Evolutionary conservation across 2,888 invertebrate species (phyloP), one percentile per base, ranked within the genome.

Genomic region (Trisateles emortualis): DNA sequence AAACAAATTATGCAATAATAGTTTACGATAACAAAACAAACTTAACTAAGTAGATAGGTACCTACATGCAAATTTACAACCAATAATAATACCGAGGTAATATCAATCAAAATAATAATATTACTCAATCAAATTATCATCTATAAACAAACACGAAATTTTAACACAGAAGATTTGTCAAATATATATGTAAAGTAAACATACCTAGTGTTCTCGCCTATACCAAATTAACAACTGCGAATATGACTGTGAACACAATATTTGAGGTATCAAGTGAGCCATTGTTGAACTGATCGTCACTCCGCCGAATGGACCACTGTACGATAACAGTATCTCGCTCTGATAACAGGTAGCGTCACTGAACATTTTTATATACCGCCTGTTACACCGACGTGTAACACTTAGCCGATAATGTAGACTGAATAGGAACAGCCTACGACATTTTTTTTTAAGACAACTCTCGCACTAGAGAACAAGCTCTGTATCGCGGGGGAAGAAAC

Each of bases 261-360:
- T 19, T 5, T 3, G 5, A 2, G 8, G 5, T 26, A 26, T 26
- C 26, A 17, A 36, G 10, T 10, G 17, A 9, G 5, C 3, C 19
- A 19, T 11, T 29, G 19, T 17, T 46, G 0, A 11, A n/a, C n/a
- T 40, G n/a, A 5, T 22, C 24, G 14, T 47, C 17, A 22, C 19
- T 32, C 10, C 13, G 14, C 26, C 8, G 40, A 36, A 42, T 43
- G 35, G 14, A 19, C 29, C 33, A 26, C 11, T 33, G 22, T 10
- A 32, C 24, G 43, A 50, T 50, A 50, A 38, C 43, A 16, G 13
- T 43, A 38, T 42, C 49, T 38, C 16, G 3, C 3, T 16, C 10
- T 43, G 50, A 50, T 50, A 50, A 50, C 50, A 38, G 50, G 38
- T 50, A 30, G 29, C 30, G 36, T 29, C 36, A 43, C 26, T 42